Evolutionary conservation across 64 coral and sea anemone species (phyloP).

Genomic region (Cladopsammia gracilis): DNA sequence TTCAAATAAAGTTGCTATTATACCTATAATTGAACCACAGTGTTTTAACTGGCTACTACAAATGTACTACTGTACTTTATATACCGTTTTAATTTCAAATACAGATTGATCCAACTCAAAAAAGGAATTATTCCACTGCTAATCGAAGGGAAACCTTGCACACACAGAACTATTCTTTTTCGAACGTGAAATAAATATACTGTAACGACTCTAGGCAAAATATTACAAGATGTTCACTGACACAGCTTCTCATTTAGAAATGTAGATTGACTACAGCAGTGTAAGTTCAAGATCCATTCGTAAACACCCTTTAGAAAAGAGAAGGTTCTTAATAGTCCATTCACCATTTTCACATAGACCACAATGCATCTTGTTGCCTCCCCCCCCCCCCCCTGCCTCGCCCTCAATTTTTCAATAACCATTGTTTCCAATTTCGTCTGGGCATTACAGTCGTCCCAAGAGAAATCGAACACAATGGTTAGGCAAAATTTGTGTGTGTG

Average conservation of each 20-base stretch:
- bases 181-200: background rate
- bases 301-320: background rate
- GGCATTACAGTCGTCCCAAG: slow-evolving; percentile 14
- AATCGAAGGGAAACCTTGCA: slow-evolving; percentile 11
- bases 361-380: background rate
- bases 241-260: background rate
- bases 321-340: background rate
- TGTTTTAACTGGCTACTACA: slow-evolving; percentile 1
- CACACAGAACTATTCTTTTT: slow-evolving; percentile 27
- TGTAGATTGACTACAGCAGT: background rate
- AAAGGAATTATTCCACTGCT: slow-evolving; percentile 2
- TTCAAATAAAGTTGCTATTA: slow-evolving; percentile 1
- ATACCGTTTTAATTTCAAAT: slow-evolving; percentile 12
- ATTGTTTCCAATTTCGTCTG: no score
- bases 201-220: background rate
- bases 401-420: no score
- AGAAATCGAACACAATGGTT: slow-evolving; percentile 19
- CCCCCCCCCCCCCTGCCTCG: no score
- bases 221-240: background rate
- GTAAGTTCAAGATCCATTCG: background rate
- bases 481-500: background rate
- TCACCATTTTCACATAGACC: background rate
- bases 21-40: background rate
- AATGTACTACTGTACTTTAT: slow-evolving; percentile 3
- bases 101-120: slow-evolving; percentile 14